A percentile compares a stretch with the other conserved stretches of the same genome.
Conservation (phyloP, 2,797 vertebrate species). For the Jordanella pulchra region DNA sequence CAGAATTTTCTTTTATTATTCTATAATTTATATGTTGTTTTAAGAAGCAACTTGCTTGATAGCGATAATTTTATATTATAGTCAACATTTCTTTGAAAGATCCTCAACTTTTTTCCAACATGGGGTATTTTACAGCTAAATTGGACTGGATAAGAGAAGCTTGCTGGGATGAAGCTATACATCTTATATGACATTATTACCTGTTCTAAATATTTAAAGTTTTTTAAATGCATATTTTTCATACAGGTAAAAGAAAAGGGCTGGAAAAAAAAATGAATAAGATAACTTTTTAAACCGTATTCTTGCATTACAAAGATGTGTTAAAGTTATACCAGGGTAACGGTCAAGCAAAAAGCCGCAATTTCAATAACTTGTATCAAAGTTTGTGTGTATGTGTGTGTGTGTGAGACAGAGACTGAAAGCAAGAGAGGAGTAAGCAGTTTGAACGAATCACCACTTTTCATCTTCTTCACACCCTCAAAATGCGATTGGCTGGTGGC, state of each 20-base stretch:
- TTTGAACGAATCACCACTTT: not conserved
- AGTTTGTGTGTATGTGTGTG: not conserved
- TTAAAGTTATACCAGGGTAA: not conserved
- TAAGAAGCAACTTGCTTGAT: not conserved
- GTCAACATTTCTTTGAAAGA: slow-evolving; percentile 4
- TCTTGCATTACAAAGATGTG: not conserved
- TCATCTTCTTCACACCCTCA: not conserved
- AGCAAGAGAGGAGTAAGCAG: not conserved
- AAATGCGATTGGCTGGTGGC: not conserved
- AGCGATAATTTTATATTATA: not conserved
- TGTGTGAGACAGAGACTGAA: not conserved
- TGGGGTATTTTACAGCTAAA: not conserved
- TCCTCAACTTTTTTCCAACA: not conserved
- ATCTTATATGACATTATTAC: not conserved
- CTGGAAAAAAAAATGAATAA: not conserved
- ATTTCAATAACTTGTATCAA: not conserved
- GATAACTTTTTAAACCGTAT: not conserved
- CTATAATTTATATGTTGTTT: too few species aligned
- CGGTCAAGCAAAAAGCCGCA: not conserved
- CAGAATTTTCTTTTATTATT: too few species aligned
- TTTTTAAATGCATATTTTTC: not conserved
- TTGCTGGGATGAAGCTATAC: not conserved
- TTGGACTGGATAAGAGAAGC: not conserved
- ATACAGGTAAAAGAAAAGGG: not conserved
- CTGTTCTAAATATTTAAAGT: not conserved